Conservation (phyloP, 2,888 invertebrate species). For the Pollenia angustigena region DNA sequence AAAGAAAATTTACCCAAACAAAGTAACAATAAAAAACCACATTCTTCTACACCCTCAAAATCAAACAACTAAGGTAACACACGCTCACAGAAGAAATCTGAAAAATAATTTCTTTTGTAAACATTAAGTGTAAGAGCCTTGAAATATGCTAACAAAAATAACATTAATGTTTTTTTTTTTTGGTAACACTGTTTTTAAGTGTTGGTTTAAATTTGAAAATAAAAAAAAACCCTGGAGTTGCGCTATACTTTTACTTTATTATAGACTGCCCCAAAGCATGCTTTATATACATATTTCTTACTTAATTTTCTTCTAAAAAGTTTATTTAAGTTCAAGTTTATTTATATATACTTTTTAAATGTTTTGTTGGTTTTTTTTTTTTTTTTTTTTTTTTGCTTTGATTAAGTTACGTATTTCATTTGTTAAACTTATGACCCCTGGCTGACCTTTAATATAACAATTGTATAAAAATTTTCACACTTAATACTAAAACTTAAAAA, state of each 20-base stretch:
- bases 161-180: too few species aligned
- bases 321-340: constrained; percentile 37
- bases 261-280: constrained; percentile 51
- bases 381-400: constrained; percentile 17
- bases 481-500: background rate
- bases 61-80: background rate
- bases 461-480: constrained; percentile 23
- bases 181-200: constrained; percentile 6
- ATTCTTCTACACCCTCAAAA: background rate
- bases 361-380: constrained; percentile 5
- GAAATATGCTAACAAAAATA: background rate
- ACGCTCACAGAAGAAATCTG: background rate
- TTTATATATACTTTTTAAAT: background rate
- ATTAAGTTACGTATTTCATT: constrained; percentile 47
- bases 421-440: constrained; percentile 52
- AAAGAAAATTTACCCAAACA: constrained; percentile 6
- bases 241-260: constrained; percentile 30
- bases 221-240: constrained; percentile 36
- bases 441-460: constrained; percentile 57
- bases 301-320: background rate
- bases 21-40: background rate
- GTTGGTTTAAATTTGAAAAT: background rate
- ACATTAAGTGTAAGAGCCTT: background rate
- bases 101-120: background rate
- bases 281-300: background rate